These are phyloP conservation scores for Agrypnia vestita DNA, from an alignment of 1,140 invertebrate genomes.

Conservation along the genomic window DNA sequence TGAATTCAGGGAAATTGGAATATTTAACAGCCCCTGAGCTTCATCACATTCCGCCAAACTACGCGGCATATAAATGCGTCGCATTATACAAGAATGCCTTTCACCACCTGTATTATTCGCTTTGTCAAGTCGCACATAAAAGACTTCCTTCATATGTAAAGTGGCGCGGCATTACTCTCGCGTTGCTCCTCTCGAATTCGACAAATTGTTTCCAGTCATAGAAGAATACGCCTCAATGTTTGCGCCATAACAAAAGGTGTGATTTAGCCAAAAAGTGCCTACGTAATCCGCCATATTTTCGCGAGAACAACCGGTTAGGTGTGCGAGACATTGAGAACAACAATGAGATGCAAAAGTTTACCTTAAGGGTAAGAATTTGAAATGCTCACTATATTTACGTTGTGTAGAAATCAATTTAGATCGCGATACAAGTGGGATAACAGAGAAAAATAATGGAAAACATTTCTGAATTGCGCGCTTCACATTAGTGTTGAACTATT, in stretches of 20 bases:
- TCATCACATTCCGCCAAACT: neutral
- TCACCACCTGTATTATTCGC: slow-evolving; percentile 46
- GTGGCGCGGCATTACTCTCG: slow-evolving; percentile 50
- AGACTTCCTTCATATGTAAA: slow-evolving; percentile 57
- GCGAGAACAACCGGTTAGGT: slow-evolving; percentile 14
- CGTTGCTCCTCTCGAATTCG: slow-evolving; percentile 50
- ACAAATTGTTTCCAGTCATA: slow-evolving; percentile 57
- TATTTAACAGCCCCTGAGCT: neutral
- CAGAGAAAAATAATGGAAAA: too few species aligned
- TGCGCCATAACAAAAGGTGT: slow-evolving; percentile 50
- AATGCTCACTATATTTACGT: too few species aligned
- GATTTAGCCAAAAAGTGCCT: slow-evolving; percentile 52
- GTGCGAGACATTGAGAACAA: neutral
- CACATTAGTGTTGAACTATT: too few species aligned
- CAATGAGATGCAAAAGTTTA: slow-evolving; percentile 32
- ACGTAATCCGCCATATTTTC: slow-evolving; percentile 30
- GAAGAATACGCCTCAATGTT: slow-evolving; percentile 48
- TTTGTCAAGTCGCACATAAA: slow-evolving; percentile 46
- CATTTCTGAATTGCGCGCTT: too few species aligned
- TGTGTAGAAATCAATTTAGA: too few species aligned
- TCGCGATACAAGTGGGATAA: too few species aligned
- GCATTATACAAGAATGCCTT: slow-evolving; percentile 25
- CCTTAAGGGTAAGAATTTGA: neutral
- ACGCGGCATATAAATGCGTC: slow-evolving; percentile 6
- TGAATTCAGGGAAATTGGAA: too few species aligned